Percentiles rank a stretch among this genome's conserved stretches.
phyloP scores from a whole-genome alignment of 2,888 invertebrate species.

The Tipula confusa region DNA sequence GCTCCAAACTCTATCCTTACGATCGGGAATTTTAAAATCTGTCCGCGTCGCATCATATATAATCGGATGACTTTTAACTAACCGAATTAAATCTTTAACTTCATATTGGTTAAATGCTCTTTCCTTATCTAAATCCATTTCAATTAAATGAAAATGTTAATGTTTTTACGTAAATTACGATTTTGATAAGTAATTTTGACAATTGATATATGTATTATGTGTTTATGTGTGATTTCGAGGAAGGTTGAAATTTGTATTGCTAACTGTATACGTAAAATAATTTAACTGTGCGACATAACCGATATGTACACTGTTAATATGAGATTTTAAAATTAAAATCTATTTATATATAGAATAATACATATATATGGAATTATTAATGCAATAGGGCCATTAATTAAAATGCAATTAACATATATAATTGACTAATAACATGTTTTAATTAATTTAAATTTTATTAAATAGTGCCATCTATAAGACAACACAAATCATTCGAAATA shows the following conservation, averaged over 20 bases:
- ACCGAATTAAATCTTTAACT: slow-evolving; percentile 38
- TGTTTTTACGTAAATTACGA: not conserved
- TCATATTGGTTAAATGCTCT: not conserved
- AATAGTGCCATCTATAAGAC: not conserved
- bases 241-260: not conserved
- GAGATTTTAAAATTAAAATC: not conserved
- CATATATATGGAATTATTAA: not conserved
- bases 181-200: not conserved
- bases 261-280: not conserved
- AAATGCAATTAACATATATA: not conserved
- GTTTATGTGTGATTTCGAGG: not conserved
- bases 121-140: not conserved
- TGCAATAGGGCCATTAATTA: no score
- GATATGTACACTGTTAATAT: not conserved
- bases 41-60: slow-evolving; percentile 46
- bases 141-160: not conserved
- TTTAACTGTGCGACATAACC: not conserved
- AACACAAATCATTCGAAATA: not conserved
- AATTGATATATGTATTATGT: not conserved
- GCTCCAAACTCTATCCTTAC: slow-evolving; percentile 47
- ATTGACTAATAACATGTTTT: no score
- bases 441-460: not conserved
- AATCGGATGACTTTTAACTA: slow-evolving; percentile 43
- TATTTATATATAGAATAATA: not conserved
- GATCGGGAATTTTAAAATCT: slow-evolving; percentile 45